Conservation (phyloP, 2,888 invertebrate species). For the Scaptomyza flava region DNA sequence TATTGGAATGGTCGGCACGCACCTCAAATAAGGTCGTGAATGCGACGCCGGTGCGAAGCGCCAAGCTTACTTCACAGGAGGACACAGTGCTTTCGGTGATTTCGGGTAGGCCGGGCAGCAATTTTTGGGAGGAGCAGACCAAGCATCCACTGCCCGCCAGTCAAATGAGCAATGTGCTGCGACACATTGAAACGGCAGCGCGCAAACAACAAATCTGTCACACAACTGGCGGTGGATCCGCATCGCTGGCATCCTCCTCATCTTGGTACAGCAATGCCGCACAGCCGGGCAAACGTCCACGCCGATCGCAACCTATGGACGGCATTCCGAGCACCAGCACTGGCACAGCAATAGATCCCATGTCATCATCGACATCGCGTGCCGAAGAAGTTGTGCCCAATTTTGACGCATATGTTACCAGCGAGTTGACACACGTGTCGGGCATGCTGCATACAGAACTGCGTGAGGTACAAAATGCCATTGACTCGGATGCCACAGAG, state of each 20-base stretch:
- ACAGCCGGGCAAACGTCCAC: slow-evolving; percentile 55
- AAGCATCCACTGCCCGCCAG: slow-evolving; percentile 85
- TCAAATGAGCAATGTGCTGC: slow-evolving; percentile 86
- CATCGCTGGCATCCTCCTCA: slow-evolving; percentile 65
- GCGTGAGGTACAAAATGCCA: slow-evolving; percentile 89
- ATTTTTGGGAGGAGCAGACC: slow-evolving; percentile 82
- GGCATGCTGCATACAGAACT: slow-evolving; percentile 91
- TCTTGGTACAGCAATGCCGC: slow-evolving; percentile 61
- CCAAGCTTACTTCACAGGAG: slow-evolving; percentile 47
- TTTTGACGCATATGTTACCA: slow-evolving; percentile 84
- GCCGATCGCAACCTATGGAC: slow-evolving; percentile 44
- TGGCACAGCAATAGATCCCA: slow-evolving; percentile 8
- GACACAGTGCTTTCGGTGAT: slow-evolving; percentile 66
- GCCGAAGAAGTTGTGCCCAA: slow-evolving; percentile 81
- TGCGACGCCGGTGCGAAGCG: slow-evolving; percentile 50
- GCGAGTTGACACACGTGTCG: slow-evolving; percentile 89
- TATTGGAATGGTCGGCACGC: slow-evolving; percentile 90
- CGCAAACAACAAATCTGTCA: slow-evolving; percentile 79
- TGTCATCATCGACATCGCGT: slow-evolving; percentile 37
- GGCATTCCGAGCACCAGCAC: slow-evolving; percentile 9
- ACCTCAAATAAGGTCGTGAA: slow-evolving; percentile 53
- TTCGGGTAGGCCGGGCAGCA: slow-evolving; percentile 67
- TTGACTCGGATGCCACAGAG: slow-evolving; percentile 97
- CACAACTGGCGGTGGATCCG: slow-evolving; percentile 62
- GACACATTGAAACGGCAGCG: slow-evolving; percentile 80